Evolutionary conservation across 1,140 invertebrate species (phyloP), one percentile per base, ranked within the genome.

Genomic region (Coptotermes formosanus): DNA sequence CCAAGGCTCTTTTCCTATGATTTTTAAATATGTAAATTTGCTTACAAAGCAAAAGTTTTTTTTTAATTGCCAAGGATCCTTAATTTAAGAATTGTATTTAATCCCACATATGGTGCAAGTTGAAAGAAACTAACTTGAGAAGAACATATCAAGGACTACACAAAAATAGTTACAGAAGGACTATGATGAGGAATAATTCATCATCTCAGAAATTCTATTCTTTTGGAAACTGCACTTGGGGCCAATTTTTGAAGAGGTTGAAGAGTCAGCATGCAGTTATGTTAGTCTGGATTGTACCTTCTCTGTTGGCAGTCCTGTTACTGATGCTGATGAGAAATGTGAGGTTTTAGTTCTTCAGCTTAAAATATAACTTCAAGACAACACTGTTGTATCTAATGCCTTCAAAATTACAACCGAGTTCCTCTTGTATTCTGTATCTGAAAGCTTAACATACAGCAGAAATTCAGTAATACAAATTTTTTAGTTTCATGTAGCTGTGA

Each of bases 401-500:
- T n/a, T 75, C 14, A 75, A 75, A 75, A 75, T 75, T 75, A n/a
- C 64, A 30, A n/a, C n/a, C 30, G 25, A 75, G n/a, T n/a, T 75
- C 64, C 7, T 30, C 64, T n/a, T 30, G n/a, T 75, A 75, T 75
- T 75, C 25, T 75, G n/a, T 75, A 75, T 30, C 64, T 30, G 25
- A 30, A 75, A 75, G 64, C 64, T 75, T 75, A 30, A 75, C 64
- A 75, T 75, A 75, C n/a, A 75, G 25, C 25, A 75, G n/a, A 75
- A 25, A 4, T 75, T 75, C 25, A 75, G 21, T 59, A 59, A 75
- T 75, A 75, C 7, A n/a, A 9, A 64, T 64, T 64, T 59, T 64
- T 64, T 75, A 75, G 64, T 75, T 75, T 75, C 64, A 75, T 30
- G n/a, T 75, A 75, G 64, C 64, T 75, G 64, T 75, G 64, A 75